phyloP scores from a whole-genome alignment of 2,113 vertebrate species.

The Triplophysa rosa region DNA sequence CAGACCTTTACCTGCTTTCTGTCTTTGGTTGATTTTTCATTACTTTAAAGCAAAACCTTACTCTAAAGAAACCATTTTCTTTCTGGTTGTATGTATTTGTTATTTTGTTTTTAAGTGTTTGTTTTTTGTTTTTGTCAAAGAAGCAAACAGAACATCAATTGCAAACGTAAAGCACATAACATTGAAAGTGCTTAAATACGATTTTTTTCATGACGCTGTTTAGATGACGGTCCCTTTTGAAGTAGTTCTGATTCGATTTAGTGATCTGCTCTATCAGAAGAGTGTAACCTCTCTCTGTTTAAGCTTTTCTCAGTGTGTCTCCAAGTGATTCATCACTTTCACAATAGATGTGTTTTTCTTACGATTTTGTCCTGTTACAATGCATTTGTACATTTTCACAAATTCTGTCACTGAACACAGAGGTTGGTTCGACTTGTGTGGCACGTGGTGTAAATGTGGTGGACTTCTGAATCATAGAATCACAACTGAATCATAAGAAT shows the following conservation, averaged over 20 bases:
- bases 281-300: neutral
- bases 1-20: neutral
- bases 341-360: no score
- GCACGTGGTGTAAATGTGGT: neutral
- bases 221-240: neutral
- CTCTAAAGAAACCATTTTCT: neutral
- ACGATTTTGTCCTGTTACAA: no score
- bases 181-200: neutral
- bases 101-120: neutral
- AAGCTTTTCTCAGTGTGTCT: neutral
- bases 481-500: neutral
- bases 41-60: neutral
- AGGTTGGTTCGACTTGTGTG: no score
- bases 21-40: neutral
- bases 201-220: neutral
- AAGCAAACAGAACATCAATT: neutral
- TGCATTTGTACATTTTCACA: no score
- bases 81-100: neutral
- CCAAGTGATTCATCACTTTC: no score
- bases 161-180: neutral
- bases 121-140: no score
- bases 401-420: no score
- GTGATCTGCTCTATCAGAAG: neutral
- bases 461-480: neutral
- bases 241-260: neutral